phyloP scores from a whole-genome alignment of 2,113 vertebrate genomes.

The Podocnemis expansa region DNA sequence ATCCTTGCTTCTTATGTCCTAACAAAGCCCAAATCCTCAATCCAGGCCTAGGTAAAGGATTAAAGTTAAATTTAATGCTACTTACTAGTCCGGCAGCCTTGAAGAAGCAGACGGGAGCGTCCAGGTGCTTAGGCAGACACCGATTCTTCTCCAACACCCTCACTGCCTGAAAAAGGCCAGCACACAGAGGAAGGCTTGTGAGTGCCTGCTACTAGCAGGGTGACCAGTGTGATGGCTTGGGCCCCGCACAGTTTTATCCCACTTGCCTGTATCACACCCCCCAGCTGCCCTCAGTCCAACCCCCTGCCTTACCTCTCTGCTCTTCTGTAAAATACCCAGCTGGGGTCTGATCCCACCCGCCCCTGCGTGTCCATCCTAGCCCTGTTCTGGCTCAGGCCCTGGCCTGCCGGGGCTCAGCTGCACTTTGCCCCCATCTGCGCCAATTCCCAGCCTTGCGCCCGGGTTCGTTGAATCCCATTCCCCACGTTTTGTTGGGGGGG shows the following conservation, averaged over 20 bases:
- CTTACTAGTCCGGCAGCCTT: neutral
- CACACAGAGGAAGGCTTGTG: neutral
- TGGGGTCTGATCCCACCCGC: neutral
- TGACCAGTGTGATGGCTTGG: neutral
- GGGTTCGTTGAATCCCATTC: neutral
- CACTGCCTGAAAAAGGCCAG: neutral
- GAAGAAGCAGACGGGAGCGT: neutral
- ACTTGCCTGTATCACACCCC: neutral
- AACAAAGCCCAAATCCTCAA: neutral
- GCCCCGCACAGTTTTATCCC: neutral
- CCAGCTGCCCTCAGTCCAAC: neutral
- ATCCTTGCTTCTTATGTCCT: too few relatives aligned
- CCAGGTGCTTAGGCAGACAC: neutral
- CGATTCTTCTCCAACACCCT: neutral
- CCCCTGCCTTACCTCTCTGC: neutral
- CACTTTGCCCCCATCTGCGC: neutral
- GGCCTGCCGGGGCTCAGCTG: neutral
- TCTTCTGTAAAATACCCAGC: neutral
- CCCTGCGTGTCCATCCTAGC: too few relatives aligned
- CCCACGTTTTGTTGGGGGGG: too few relatives aligned
- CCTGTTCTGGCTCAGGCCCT: accelerated
- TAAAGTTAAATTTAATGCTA: neutral
- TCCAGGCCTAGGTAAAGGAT: neutral
- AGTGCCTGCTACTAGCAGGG: neutral
- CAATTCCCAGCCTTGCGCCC: neutral